Percentiles rank a stretch among this genome's conserved stretches.
Evolutionary conservation across 2,888 invertebrate species (phyloP).

Genomic region (Mimumesa dahlbomi): DNA sequence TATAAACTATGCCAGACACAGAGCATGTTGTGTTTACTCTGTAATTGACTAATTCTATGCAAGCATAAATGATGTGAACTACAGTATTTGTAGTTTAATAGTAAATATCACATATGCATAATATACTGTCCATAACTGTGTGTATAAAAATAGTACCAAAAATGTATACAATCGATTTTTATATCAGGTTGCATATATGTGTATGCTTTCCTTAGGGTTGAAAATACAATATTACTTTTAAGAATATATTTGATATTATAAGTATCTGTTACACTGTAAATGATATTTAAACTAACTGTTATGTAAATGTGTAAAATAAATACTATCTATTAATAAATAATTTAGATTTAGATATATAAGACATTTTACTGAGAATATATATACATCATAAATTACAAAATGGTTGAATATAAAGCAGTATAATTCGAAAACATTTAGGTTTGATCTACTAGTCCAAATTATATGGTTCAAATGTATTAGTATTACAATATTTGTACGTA

Average conservation of each 20-base stretch:
- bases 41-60: conserved; percentile 11
- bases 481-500: too few relatives aligned
- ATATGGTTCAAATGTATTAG: too few relatives aligned
- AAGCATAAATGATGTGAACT: neutral
- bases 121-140: neutral
- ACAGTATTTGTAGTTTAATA: neutral
- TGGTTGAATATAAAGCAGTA: too few relatives aligned
- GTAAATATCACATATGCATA: neutral
- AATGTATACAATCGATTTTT: conserved; percentile 28
- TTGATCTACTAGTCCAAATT: too few relatives aligned
- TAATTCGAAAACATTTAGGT: too few relatives aligned
- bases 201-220: too few relatives aligned
- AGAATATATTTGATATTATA: conserved; percentile 5
- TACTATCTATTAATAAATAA: conserved; percentile 36
- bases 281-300: conserved; percentile 22
- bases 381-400: neutral
- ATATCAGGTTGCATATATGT: conserved; percentile 8
- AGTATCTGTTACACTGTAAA: neutral
- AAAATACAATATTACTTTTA: too few relatives aligned
- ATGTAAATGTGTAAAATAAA: conserved; percentile 37
- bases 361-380: conserved; percentile 10
- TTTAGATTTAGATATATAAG: conserved; percentile 31
- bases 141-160: conserved; percentile 1
- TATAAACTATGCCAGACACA: conserved; percentile 25
- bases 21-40: conserved; percentile 6